phyloP scores from a whole-genome alignment of 92 coral and sea anemone genomes.

The Virgularia gustaviana region DNA sequence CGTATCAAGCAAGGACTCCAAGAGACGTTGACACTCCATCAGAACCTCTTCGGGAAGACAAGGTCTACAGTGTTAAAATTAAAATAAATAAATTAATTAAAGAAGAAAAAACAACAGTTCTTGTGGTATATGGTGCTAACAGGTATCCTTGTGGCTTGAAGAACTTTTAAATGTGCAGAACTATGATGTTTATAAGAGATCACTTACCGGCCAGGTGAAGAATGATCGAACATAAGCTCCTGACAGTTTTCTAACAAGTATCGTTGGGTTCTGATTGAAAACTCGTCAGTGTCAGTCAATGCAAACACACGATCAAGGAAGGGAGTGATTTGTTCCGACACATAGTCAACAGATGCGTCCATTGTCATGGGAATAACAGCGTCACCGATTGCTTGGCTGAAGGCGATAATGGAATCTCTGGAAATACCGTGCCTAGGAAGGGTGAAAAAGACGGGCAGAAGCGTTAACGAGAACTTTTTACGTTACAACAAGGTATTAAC shows the following conservation, averaged over 20 bases:
- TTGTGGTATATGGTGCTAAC: not conserved
- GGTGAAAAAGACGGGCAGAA: no score
- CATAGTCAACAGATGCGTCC: slow-evolving; percentile 89
- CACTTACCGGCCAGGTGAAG: slow-evolving; percentile 65
- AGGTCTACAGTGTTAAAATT: slow-evolving; percentile 50
- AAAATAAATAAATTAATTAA: not conserved
- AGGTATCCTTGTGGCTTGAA: not conserved
- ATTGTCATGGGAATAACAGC: slow-evolving; percentile 71
- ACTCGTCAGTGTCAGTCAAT: slow-evolving; percentile 75
- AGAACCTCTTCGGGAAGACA: slow-evolving; percentile 77
- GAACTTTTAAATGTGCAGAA: not conserved
- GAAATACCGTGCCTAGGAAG: no score
- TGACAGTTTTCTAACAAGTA: slow-evolving; percentile 83
- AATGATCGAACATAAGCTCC: slow-evolving; percentile 78
- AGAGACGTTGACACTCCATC: slow-evolving; percentile 79
- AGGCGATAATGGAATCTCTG: no score
- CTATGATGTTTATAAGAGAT: not conserved
- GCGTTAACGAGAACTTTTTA: no score
- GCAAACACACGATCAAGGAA: slow-evolving; percentile 80
- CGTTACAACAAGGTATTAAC: no score
- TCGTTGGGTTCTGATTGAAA: slow-evolving; percentile 64
- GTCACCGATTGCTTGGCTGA: slow-evolving; percentile 63
- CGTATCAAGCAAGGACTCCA: slow-evolving; percentile 80
- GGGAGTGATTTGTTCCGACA: slow-evolving; percentile 60
- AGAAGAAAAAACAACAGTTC: not conserved